These are phyloP conservation scores for Mormyrops attenuatus DNA, from an alignment of 2,797 vertebrate species.

Conservation along the genomic window DNA sequence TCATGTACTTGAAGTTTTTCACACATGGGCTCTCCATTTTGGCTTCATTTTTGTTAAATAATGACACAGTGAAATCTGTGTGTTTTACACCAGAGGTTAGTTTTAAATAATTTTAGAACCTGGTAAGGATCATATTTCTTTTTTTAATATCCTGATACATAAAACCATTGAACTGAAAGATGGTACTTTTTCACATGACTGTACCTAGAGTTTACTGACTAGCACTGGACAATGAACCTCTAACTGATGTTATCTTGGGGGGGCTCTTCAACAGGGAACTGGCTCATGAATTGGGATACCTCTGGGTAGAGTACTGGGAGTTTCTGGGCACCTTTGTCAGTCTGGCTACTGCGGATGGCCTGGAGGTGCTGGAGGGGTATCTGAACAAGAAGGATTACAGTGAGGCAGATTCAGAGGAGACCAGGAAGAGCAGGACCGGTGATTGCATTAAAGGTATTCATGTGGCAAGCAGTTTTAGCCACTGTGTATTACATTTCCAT, in stretches of 20 bases:
- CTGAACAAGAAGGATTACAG: constrained; percentile 49
- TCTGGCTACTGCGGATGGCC: constrained; percentile 69
- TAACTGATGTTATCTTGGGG: not conserved
- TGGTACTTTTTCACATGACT: not conserved
- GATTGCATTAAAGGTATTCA: constrained; percentile 14
- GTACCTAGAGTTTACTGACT: not conserved
- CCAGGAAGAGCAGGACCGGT: constrained; percentile 51
- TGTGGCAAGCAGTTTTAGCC: not conserved
- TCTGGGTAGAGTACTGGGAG: constrained; percentile 82
- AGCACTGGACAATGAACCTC: not conserved
- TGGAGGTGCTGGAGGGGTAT: constrained; percentile 70
- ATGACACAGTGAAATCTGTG: not conserved
- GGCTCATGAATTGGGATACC: constrained; percentile 70
- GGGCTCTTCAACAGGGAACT: constrained; percentile 60
- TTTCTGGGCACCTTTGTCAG: constrained; percentile 77
- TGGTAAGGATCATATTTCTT: not conserved
- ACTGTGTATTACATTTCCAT: not conserved
- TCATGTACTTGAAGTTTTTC: not conserved
- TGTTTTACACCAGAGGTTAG: not conserved
- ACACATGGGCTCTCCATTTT: not conserved
- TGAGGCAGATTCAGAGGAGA: constrained; percentile 48
- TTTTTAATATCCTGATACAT: not conserved
- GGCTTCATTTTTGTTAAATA: not conserved
- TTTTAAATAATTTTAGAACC: not conserved
- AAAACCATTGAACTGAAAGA: not conserved